A percentile compares a stretch with the other conserved stretches of the same genome.
Conservation (phyloP, 2,888 invertebrate genomes). For the Caenorhabditis virilis region DNA sequence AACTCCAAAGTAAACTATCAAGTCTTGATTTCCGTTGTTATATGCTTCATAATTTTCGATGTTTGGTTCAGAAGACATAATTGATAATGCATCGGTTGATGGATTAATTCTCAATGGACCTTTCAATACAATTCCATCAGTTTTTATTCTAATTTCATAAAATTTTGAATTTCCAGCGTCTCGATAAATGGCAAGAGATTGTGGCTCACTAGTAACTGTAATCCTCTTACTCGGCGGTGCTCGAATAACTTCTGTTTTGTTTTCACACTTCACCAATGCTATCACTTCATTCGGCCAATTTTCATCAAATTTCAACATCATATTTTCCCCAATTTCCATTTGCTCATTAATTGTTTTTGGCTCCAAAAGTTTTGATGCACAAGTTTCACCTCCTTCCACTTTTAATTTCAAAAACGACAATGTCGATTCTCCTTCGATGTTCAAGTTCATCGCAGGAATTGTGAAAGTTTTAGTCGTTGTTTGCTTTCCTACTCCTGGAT, state of each 20-base stretch:
- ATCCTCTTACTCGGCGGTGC: slow-evolving; percentile 18
- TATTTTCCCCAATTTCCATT: slow-evolving; percentile 2
- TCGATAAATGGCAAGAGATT: neutral
- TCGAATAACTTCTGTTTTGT: slow-evolving; percentile 22
- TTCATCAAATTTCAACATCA: slow-evolving; percentile 15
- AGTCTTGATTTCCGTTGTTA: neutral
- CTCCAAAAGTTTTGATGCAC: slow-evolving; percentile 20
- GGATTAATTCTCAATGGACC: neutral
- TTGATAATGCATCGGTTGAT: neutral
- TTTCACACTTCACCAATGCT: slow-evolving; percentile 28
- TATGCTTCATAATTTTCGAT: neutral
- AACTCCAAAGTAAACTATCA: neutral
- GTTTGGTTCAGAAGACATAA: neutral
- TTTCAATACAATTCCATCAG: neutral
- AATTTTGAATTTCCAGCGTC: slow-evolving; percentile 11
- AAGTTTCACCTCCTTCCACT: slow-evolving; percentile 5
- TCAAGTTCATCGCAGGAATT: slow-evolving; percentile 29
- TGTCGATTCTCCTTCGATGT: slow-evolving; percentile 20
- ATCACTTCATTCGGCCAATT: slow-evolving; percentile 29
- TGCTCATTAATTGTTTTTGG: slow-evolving; percentile 5
- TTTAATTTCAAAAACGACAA: slow-evolving; percentile 14
- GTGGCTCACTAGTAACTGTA: slow-evolving; percentile 9
- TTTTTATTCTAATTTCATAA: slow-evolving; percentile 9
- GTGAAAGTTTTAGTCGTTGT: slow-evolving; percentile 13
- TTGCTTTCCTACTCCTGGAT: slow-evolving; percentile 6